Conservation (phyloP, 2,888 invertebrate genomes). For the Cheilosia vernalis region DNA sequence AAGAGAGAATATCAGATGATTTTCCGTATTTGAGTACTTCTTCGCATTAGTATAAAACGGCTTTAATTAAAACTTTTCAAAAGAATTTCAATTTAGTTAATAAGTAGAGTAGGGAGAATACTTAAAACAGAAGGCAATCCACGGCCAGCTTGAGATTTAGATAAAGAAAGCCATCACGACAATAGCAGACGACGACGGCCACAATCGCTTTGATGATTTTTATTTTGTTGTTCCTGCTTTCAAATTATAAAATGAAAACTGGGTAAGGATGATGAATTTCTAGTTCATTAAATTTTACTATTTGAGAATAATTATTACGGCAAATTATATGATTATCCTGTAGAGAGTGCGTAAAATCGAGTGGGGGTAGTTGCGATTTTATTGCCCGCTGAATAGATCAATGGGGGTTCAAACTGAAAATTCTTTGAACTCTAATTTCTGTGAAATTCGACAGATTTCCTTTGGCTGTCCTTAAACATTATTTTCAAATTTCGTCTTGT, state of each 20-base stretch:
- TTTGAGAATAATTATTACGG: constrained; percentile 51
- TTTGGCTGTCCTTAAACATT: constrained; percentile 14
- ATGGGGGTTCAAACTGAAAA: constrained; percentile 33
- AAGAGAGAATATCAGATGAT: constrained; percentile 38
- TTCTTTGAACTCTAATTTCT: constrained; percentile 58
- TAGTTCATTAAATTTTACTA: constrained; percentile 65
- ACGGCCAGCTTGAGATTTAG: not conserved
- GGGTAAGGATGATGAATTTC: constrained; percentile 54
- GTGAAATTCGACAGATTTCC: constrained; percentile 25
- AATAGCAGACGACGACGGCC: not conserved
- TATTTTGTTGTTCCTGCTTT: not conserved
- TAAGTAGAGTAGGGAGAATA: constrained; percentile 37
- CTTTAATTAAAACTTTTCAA: constrained; percentile 62
- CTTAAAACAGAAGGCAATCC: constrained; percentile 21
- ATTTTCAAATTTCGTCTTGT: constrained; percentile 32
- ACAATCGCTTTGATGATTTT: constrained; percentile 52
- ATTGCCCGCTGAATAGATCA: constrained; percentile 32
- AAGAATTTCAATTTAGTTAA: constrained; percentile 55
- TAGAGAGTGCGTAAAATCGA: constrained; percentile 1
- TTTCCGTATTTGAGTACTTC: constrained; percentile 41
- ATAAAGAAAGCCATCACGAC: not conserved
- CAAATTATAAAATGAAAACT: constrained; percentile 54
- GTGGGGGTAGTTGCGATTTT: not conserved
- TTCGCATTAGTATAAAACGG: constrained; percentile 36
- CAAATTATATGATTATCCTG: constrained; percentile 41